Base-by-base conservation (phyloP, 2,888 invertebrate species). In the Drymonia ruficornis region DNA sequence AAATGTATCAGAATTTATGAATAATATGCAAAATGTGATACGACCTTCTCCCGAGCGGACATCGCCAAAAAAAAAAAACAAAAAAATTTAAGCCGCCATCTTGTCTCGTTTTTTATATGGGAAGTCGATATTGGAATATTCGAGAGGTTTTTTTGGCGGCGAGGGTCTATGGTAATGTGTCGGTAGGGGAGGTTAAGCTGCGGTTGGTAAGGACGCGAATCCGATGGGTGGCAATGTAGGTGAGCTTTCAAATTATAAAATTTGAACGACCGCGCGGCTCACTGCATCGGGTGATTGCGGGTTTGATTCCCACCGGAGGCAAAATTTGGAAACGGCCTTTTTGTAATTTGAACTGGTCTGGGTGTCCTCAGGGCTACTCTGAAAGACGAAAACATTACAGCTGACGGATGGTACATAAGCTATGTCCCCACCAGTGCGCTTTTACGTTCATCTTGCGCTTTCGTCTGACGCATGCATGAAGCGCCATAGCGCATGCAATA, bases 11-110 rank as follows among this genome's bases (percentile, higher is more conserved):
- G 49, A 34, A 29, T n/a, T 43, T 49, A 19, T 64, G 64, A 65
- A 67, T 72, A 64, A 73, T 66, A 66, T 56, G 66, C 31, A 66
- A 64, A 65, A 19, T 40, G 16, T 40, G 2, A 16, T 2, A 6
- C 40, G 40, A 29, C 1, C 13, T 13, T 8, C 12, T 51, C 63
- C 53, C 64, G 63, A 57, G 62, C 55, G 62, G 55, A 53, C 52
- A 13, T 7, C 23, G 7, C 23, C 23, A 23, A 23, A 23, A n/a
- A 45, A 65, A 62, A 63, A 66, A 53, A n/a, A n/a, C n/a, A n/a
- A n/a, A n/a, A n/a, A n/a, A n/a, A n/a, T n/a, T n/a, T 38, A 7
- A 9, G 19, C 11, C 52, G 52, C 49, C 51, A 54, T 53, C 52
- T 67, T 65, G 36, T 55, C 67, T 53, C 13, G 50, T 52, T 38